phyloP scores from a whole-genome alignment of 2,113 vertebrate species.

The Prinia subflava region DNA sequence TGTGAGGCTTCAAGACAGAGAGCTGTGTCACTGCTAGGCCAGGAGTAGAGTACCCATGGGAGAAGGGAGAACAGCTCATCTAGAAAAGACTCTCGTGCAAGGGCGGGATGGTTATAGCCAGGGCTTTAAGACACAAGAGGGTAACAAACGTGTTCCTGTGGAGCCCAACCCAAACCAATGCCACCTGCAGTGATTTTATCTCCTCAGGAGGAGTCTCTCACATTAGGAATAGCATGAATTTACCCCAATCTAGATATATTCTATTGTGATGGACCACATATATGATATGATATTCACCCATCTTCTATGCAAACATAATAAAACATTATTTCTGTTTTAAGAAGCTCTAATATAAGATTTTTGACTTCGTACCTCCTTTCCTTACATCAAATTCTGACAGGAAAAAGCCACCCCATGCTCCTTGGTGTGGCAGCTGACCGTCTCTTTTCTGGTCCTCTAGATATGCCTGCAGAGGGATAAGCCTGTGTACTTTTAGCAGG shows the following conservation, averaged over 20 bases:
- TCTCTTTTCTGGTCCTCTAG: not conserved
- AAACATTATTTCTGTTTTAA: not conserved
- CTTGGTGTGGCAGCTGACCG: not conserved
- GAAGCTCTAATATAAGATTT: not conserved
- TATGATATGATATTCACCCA: not conserved
- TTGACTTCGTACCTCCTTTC: not conserved
- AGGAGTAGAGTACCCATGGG: not conserved
- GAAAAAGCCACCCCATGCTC: not conserved
- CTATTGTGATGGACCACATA: not conserved
- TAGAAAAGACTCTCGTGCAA: not conserved
- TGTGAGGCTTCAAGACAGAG: not conserved
- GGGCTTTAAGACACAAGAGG: not conserved
- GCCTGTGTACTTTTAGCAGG: not conserved
- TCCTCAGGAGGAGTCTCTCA: not conserved
- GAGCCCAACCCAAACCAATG: not conserved
- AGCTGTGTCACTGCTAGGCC: not conserved
- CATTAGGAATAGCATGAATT: not conserved
- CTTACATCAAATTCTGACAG: not conserved
- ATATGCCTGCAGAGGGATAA: not conserved
- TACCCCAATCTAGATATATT: not conserved
- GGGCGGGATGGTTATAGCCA: not conserved
- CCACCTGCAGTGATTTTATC: not conserved
- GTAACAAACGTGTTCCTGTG: not conserved
- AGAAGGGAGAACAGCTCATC: not conserved
- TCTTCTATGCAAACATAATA: not conserved